Percentiles rank a stretch among this genome's conserved stretches.
Evolutionary conservation across 2,113 vertebrate genomes (phyloP).

Genomic region (Solea solea): DNA sequence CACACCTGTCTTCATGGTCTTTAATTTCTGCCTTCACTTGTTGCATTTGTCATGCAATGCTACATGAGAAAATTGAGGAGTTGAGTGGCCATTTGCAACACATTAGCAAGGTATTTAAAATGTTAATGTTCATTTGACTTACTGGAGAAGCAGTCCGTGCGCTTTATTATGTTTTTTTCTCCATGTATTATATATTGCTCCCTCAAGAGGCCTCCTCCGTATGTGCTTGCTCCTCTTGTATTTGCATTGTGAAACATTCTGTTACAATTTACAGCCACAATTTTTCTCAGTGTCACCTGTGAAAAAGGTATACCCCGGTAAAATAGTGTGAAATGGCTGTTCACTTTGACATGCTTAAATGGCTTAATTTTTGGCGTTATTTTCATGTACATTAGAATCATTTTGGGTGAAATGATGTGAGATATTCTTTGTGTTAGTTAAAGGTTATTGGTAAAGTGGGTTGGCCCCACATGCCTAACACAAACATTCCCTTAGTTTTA

Average conservation of each 20-base stretch:
- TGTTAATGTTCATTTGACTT: neutral
- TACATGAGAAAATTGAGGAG: neutral
- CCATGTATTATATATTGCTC: neutral
- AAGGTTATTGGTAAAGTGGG: neutral
- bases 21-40: neutral
- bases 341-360: neutral
- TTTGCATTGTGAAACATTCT: neutral
- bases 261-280: constrained; percentile 23
- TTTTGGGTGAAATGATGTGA: no score
- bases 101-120: neutral
- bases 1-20: neutral
- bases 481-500: neutral
- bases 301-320: constrained; percentile 1
- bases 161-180: neutral
- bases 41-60: neutral
- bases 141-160: neutral
- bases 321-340: neutral
- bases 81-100: neutral
- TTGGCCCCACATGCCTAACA: neutral
- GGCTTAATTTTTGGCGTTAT: neutral
- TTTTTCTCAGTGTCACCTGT: constrained; percentile 7
- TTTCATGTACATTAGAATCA: neutral
- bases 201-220: neutral
- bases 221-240: constrained; percentile 8
- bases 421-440: no score